Base-by-base conservation (phyloP, 1,140 invertebrate species). In the Calephelis virginiensis region DNA sequence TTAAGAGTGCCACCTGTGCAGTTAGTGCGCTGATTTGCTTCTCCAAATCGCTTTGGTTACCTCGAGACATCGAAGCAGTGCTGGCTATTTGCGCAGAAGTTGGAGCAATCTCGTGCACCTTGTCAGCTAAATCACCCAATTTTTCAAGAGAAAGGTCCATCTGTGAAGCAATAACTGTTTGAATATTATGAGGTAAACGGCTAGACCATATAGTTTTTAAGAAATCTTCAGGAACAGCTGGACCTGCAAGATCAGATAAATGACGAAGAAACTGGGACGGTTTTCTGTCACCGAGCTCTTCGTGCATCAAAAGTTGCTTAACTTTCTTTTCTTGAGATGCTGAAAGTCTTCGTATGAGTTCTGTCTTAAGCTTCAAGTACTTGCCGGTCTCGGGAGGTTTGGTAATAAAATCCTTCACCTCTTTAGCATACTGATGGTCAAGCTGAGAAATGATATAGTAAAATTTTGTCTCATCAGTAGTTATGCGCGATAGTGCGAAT, bases 281-380 rank as follows among this genome's bases (percentile, higher is more conserved):
- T 60, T 73, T 76, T 6, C 67, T 45, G 38, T 77, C 75, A 11
- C 74, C 73, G 14, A 76, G 43, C 45, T 75, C 67, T 46, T 72
- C 66, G 12, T 63, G 48, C 5, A 43, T 14, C 11, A 69, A 47
- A 6, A 76, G 61, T 13, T 72, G 65, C 13, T 61, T 64, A 6
- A 68, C 46, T 28, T 65, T 65, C 14, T 65, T 62, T 47, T 68
- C 79, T 14, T 76, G 64, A 0, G 76, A 79, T 0, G 70, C 48
- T 8, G 69, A 71, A 3, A 82, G 64, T 2, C 75, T 68, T 9
- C 56, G 64, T 0, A 82, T 78, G 5, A 85, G 43, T 45, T 75
- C 74, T 4, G 46, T 64, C 48, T 85, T 85, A 5, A 82, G n/a
- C 37, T 60, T 78, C 1, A 64, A 60, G 46, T 84, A 73, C 17